A percentile compares a stretch with the other conserved stretches of the same genome.
Evolutionary conservation across 2,113 vertebrate genomes (phyloP).

Genomic region (Semnornis frantzii): DNA sequence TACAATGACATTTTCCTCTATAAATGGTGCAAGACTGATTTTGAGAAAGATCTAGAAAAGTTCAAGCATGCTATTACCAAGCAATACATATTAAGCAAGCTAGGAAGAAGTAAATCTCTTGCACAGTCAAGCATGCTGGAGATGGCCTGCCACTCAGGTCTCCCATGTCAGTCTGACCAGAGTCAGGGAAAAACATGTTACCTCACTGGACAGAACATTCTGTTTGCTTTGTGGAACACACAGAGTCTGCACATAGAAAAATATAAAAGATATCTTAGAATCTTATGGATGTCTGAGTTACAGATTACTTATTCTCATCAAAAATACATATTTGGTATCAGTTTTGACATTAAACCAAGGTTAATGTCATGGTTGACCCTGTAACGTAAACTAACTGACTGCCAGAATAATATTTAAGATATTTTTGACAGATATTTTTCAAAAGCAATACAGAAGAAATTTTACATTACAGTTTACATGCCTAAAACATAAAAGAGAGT

Average conservation of each 20-base stretch:
- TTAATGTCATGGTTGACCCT: background rate
- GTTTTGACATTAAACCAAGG: background rate
- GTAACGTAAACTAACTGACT: background rate
- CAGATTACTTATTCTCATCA: background rate
- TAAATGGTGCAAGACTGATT: background rate
- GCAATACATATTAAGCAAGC: background rate
- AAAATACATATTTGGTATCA: background rate
- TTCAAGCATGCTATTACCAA: background rate
- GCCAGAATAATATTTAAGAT: background rate
- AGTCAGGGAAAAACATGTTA: background rate
- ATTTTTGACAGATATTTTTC: background rate
- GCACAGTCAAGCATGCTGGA: background rate
- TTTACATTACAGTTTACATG: background rate
- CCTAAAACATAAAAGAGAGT: background rate
- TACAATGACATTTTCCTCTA: background rate
- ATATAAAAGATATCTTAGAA: background rate
- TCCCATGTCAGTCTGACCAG: background rate
- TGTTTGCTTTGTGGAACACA: background rate
- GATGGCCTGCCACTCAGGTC: background rate
- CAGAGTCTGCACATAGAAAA: background rate
- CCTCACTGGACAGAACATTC: background rate
- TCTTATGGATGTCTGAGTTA: background rate
- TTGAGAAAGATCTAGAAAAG: background rate
- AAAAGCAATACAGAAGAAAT: background rate
- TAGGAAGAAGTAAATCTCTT: background rate